These are phyloP conservation scores for Dermolepida albohirtum DNA, from an alignment of 2,888 invertebrate genomes.

Conservation along the genomic window DNA sequence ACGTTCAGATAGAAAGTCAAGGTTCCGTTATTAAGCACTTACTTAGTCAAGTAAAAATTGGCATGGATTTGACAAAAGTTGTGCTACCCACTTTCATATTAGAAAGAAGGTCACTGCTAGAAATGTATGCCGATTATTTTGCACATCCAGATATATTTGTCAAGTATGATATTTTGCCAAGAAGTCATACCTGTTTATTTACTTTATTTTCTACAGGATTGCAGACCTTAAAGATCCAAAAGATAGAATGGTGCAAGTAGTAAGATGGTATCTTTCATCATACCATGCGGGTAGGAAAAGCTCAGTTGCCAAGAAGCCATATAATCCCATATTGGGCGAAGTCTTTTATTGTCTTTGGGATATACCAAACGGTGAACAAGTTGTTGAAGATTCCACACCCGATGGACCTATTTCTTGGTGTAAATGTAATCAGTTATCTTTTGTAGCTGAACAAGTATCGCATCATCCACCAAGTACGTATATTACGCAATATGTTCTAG, in stretches of 20 bases:
- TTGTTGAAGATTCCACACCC: slow-evolving; percentile 52
- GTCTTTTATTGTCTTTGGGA: slow-evolving; percentile 92
- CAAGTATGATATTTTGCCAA: slow-evolving; percentile 70
- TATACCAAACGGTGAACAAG: slow-evolving; percentile 62
- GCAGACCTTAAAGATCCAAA: slow-evolving; percentile 86
- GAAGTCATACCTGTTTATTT: not conserved
- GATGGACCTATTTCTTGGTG: slow-evolving; percentile 96
- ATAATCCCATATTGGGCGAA: slow-evolving; percentile 98
- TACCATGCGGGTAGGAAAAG: slow-evolving; percentile 99
- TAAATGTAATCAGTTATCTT: slow-evolving; percentile 86
- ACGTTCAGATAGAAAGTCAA: slow-evolving; percentile 94
- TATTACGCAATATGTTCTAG: not conserved
- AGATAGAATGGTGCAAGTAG: slow-evolving; percentile 94
- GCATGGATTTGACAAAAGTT: slow-evolving; percentile 99
- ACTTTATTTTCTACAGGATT: slow-evolving; percentile 72
- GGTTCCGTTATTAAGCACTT: slow-evolving; percentile 98
- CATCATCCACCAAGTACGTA: slow-evolving; percentile 95
- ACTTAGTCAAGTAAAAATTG: slow-evolving; percentile 97
- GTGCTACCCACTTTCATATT: slow-evolving; percentile 98
- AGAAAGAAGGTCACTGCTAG: slow-evolving; percentile 94
- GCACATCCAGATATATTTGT: slow-evolving; percentile 98
- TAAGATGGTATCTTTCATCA: slow-evolving; percentile 97
- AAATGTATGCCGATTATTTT: slow-evolving; percentile 99
- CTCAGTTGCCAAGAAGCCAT: slow-evolving; percentile 97
- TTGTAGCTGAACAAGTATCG: slow-evolving; percentile 98